A percentile compares a stretch with the other conserved stretches of the same genome.
These are phyloP conservation scores for Sinotaia quadrata DNA, from an alignment of 2,888 invertebrate species.

Conservation along the genomic window DNA sequence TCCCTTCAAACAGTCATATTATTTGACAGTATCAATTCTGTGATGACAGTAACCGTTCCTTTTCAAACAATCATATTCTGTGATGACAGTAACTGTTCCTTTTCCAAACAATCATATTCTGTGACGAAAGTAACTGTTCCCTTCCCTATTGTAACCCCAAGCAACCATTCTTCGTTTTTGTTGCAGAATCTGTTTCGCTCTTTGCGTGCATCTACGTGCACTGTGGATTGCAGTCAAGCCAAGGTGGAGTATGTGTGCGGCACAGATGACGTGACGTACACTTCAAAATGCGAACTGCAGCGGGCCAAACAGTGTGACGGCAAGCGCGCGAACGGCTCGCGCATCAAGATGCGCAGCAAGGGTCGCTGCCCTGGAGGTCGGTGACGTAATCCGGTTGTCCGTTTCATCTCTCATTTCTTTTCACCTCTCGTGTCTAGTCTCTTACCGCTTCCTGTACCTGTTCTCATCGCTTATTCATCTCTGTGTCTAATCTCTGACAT, in stretches of 20 bases:
- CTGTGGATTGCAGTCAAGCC: conserved; percentile 73
- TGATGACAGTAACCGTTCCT: background rate
- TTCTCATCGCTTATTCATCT: background rate
- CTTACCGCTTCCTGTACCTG: background rate
- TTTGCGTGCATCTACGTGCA: conserved; percentile 61
- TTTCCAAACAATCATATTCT: background rate
- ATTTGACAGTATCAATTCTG: too few species aligned
- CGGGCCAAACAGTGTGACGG: conserved; percentile 80
- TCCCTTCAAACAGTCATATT: too few species aligned
- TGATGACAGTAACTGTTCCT: conserved; percentile 1
- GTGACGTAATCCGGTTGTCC: conserved; percentile 7
- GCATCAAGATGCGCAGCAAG: conserved; percentile 80
- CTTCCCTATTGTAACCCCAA: too few species aligned
- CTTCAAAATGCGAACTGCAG: conserved; percentile 83
- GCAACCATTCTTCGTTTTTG: too few species aligned
- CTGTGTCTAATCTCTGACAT: conserved; percentile 2
- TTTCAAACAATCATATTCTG: background rate
- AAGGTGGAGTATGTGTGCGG: conserved; percentile 80
- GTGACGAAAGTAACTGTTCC: background rate
- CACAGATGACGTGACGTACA: conserved; percentile 86
- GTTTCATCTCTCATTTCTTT: background rate
- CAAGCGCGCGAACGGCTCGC: conserved; percentile 65
- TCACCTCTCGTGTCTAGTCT: background rate
- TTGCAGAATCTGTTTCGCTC: conserved; percentile 62
- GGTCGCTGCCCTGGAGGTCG: conserved; percentile 57